Base-by-base conservation (phyloP, 2,113 vertebrate genomes). In the Arvicanthis niloticus region DNA sequence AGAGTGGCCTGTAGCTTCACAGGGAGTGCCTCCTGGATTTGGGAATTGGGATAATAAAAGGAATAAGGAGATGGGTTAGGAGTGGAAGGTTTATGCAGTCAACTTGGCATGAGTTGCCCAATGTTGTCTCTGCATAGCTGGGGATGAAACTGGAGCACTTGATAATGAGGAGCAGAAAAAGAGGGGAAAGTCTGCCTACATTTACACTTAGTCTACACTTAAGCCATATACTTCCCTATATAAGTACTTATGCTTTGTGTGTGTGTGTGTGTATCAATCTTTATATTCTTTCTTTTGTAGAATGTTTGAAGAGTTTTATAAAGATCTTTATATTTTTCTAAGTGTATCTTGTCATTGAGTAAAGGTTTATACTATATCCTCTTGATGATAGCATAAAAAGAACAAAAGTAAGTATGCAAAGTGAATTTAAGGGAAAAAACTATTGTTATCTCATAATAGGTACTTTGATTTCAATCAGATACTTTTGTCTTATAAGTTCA, bases 71-170 rank as follows among this genome's bases (percentile, higher is more conserved):
- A 31, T 3, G 11, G 12, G 11, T 31, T 67, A 31, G 4, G 29
- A 34, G 11, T 1, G 24, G 8, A 29, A 26, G 9, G 62, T 26
- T 24, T 65, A 65, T 29, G 26, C 24, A 26, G 7, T 70, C 68
- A 2, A 19, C 15, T n/a, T 70, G 34, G 31, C 67, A 7, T 0
- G 3, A 17, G 7, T 7, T 73, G 7, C n/a, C 16, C 3, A 0
- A 21, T 9, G 17, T 40, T 19, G 17, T 72, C 68, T 15, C 17
- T 73, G 17, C 37, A 21, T n/a, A 73, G 37, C 7, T n/a, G 17
- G 7, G 37, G 37, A 73, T 73, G 17, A n/a, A 40, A n/a, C 17
- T 40, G 70, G 37, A 16, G 37, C 12, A 40, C 7, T 21, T n/a
- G 70, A 40, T 73, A n/a, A n/a, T n/a, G 17, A 21, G 17, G 8